Conservation (phyloP, 2,797 vertebrate genomes). For the Moxostoma hubbsi region DNA sequence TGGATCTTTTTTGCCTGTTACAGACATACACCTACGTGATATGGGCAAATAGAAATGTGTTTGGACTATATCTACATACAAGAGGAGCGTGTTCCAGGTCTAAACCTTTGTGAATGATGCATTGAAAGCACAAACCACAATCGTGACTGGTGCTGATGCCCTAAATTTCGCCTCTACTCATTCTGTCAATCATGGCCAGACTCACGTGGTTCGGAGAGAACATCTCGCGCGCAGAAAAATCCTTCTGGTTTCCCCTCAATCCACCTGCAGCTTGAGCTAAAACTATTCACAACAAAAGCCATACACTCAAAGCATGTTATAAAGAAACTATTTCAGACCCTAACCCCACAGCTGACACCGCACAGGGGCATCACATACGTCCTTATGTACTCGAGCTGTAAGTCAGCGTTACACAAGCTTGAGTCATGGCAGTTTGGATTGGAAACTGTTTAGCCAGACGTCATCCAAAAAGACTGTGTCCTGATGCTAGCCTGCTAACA, state of each 20-base stretch:
- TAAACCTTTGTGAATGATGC: neutral
- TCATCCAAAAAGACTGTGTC: neutral
- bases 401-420: slow-evolving; percentile 18
- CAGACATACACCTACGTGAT: no score
- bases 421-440: slow-evolving; percentile 14
- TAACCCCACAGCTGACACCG: neutral
- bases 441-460: slow-evolving; percentile 31
- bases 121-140: neutral
- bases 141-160: neutral
- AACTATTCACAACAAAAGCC: neutral
- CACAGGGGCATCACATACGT: neutral
- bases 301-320: neutral
- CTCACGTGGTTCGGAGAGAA: slow-evolving; percentile 20
- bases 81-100: neutral
- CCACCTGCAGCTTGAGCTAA: neutral
- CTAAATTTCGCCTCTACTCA: neutral
- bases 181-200: neutral
- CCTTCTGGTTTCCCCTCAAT: neutral
- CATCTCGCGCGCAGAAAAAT: slow-evolving; percentile 3
- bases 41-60: no score
- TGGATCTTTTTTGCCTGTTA: no score
- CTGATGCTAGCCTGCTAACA: slow-evolving; percentile 50
- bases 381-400: no score
- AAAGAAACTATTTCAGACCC: neutral
- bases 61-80: neutral